Evolutionary conservation across 2,797 vertebrate genomes (phyloP).

Genomic region (Steatocranus sp.): DNA sequence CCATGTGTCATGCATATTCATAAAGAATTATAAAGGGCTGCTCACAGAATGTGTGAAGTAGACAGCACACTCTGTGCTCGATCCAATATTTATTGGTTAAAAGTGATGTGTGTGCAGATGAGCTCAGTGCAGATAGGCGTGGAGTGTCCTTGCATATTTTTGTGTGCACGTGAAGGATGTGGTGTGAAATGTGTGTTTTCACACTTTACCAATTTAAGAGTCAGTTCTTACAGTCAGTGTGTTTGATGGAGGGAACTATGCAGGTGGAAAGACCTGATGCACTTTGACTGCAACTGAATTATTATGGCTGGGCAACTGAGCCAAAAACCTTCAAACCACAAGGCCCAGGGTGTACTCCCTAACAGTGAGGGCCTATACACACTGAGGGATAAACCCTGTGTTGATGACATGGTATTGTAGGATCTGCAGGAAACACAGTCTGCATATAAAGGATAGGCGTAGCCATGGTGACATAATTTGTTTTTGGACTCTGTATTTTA

Average conservation of each 20-base stretch:
- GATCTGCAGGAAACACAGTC: background rate
- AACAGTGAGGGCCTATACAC: background rate
- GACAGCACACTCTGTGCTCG: background rate
- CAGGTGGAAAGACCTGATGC: background rate
- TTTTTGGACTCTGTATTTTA: background rate
- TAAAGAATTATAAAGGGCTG: background rate
- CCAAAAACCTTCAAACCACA: background rate
- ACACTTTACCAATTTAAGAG: background rate
- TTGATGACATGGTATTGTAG: background rate
- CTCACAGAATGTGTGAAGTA: background rate
- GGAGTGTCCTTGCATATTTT: background rate
- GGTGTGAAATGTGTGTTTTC: background rate
- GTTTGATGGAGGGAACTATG: background rate
- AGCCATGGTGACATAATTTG: background rate
- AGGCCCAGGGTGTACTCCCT: background rate
- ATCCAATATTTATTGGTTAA: slow-evolving; percentile 17
- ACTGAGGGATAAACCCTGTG: background rate
- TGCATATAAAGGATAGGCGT: background rate
- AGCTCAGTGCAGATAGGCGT: background rate
- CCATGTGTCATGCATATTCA: slow-evolving; percentile 5
- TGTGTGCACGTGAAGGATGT: background rate
- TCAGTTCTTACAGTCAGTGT: background rate
- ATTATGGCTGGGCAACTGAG: background rate
- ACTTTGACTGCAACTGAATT: background rate
- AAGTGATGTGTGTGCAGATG: background rate